Evolutionary conservation across 2,797 vertebrate genomes (phyloP).

Genomic region (Cyclopterus lumpus): DNA sequence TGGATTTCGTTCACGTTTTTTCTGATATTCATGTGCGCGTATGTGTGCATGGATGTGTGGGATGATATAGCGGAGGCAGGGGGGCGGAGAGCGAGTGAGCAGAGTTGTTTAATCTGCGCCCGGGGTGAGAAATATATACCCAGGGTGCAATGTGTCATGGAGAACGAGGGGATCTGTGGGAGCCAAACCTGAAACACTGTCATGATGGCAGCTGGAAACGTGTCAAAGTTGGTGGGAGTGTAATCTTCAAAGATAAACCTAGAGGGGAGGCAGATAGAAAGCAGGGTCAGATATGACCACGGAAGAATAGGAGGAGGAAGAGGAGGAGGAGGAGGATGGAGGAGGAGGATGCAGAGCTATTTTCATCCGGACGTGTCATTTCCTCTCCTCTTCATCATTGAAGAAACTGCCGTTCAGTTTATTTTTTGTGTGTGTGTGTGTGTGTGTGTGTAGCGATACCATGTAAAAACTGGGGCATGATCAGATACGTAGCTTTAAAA

Average conservation of each 20-base stretch:
- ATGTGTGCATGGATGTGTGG: slow-evolving; percentile 79
- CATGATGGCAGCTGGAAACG: slow-evolving; percentile 98
- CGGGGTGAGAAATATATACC: slow-evolving; percentile 80
- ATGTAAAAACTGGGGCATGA: slow-evolving; percentile 9
- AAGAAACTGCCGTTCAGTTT: slow-evolving; percentile 39
- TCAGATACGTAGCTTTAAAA: slow-evolving; percentile 17
- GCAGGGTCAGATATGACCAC: slow-evolving; percentile 71
- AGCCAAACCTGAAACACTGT: slow-evolving; percentile 97
- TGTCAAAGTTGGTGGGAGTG: slow-evolving; percentile 98
- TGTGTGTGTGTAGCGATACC: neutral
- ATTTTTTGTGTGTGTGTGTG: neutral
- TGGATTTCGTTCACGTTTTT: slow-evolving; percentile 69
- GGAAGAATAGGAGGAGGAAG: slow-evolving; percentile 59
- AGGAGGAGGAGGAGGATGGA: slow-evolving; percentile 35
- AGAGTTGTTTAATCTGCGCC: slow-evolving; percentile 81
- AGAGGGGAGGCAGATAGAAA: slow-evolving; percentile 67
- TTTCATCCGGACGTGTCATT: slow-evolving; percentile 63
- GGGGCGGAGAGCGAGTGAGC: slow-evolving; percentile 70
- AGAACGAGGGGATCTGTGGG: slow-evolving; percentile 68
- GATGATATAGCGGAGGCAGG: slow-evolving; percentile 72
- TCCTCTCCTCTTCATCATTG: slow-evolving; percentile 60
- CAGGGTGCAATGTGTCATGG: slow-evolving; percentile 80
- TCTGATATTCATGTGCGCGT: slow-evolving; percentile 77
- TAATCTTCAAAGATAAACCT: slow-evolving; percentile 99
- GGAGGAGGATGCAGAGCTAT: slow-evolving; percentile 69